phyloP scores from a whole-genome alignment of 2,797 vertebrate species.

The Knipowitschia caucasica region DNA sequence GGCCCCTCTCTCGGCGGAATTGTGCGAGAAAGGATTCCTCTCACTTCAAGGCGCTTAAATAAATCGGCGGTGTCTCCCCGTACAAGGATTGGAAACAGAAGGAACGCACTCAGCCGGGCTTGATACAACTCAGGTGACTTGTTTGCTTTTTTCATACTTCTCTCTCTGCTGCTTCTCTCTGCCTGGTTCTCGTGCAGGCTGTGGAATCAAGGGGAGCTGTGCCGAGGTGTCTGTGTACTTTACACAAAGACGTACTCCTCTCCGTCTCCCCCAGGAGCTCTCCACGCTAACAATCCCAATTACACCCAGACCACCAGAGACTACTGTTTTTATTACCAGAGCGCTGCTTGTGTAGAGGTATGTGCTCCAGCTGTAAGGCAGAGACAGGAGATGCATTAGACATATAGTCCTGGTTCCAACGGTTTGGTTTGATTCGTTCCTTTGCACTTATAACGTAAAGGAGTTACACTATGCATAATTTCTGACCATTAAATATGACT shows the following conservation, averaged over 20 bases:
- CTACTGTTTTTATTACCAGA: conserved; percentile 80
- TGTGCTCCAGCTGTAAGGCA: conserved; percentile 46
- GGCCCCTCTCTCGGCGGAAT: conserved; percentile 49
- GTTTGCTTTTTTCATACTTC: conserved; percentile 66
- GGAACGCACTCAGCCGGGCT: conserved; percentile 54
- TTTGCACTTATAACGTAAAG: no score
- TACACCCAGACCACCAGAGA: conserved; percentile 82
- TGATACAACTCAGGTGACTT: conserved; percentile 77
- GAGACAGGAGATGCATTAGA: conserved; percentile 30
- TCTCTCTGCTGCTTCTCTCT: conserved; percentile 34
- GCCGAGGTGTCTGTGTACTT: conserved; percentile 75
- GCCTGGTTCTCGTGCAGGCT: conserved; percentile 43
- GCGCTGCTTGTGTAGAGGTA: conserved; percentile 75
- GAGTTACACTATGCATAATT: no score
- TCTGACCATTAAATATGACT: no score
- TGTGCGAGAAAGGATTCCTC: conserved; percentile 40
- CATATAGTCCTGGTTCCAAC: background rate
- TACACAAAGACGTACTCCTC: conserved; percentile 76
- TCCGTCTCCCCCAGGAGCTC: conserved; percentile 77
- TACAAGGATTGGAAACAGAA: conserved; percentile 53
- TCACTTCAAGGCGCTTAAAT: conserved; percentile 63
- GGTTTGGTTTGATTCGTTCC: no score
- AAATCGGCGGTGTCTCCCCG: conserved; percentile 54
- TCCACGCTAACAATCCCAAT: conserved; percentile 84
- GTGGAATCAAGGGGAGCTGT: conserved; percentile 69